Conservation (phyloP, 2,113 vertebrate species). For the Syngnathus floridae region DNA sequence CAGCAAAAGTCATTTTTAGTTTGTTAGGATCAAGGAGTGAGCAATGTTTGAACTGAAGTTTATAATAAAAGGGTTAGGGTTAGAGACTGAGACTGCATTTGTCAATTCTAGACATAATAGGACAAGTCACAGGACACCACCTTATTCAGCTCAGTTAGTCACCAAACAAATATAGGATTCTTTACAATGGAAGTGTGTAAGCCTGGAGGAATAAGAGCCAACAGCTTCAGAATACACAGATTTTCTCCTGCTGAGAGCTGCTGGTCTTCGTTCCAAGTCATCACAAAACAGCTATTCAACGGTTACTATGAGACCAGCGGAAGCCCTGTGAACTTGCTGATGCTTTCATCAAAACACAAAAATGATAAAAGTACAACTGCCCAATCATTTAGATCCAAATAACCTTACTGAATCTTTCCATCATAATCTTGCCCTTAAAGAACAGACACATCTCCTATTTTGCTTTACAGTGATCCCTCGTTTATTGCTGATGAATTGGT, state of each 20-base stretch:
- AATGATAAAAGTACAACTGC: background rate
- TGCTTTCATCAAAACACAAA: background rate
- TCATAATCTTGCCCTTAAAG: background rate
- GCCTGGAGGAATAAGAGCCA: background rate
- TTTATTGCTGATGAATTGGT: no score
- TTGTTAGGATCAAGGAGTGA: background rate
- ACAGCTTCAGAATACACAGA: background rate
- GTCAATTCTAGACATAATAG: background rate
- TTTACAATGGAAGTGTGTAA: background rate
- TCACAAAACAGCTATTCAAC: background rate
- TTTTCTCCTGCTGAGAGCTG: background rate
- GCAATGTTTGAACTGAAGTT: background rate
- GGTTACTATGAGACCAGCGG: conserved; percentile 26
- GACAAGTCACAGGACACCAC: background rate
- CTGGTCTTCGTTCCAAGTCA: background rate
- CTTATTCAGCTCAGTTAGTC: background rate
- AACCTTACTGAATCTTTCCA: background rate
- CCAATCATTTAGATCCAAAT: background rate
- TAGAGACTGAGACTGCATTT: background rate
- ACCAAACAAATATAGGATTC: background rate
- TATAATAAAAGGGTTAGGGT: background rate
- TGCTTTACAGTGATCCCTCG: no score
- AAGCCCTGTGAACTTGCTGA: conserved; percentile 6
- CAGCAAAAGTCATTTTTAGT: background rate
- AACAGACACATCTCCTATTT: background rate